phyloP scores from a whole-genome alignment of 2,113 vertebrate species.

The Callocephalon fimbriatum region DNA sequence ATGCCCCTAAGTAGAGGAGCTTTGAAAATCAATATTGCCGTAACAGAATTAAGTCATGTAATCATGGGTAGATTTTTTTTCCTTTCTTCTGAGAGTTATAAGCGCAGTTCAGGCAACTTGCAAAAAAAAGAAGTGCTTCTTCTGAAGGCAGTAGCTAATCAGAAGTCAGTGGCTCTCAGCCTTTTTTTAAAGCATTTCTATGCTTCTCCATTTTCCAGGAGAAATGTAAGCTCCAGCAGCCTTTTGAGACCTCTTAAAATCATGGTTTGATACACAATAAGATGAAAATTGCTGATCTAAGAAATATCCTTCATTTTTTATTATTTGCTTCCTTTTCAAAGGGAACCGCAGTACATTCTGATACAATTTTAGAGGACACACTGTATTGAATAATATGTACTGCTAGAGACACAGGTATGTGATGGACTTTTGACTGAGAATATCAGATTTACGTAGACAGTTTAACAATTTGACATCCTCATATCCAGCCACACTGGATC shows the following conservation, averaged over 20 bases:
- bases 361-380: not conserved
- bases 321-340: not conserved
- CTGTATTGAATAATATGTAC: not conserved
- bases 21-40: not conserved
- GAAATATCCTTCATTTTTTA: not conserved
- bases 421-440: not conserved
- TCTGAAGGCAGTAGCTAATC: not conserved
- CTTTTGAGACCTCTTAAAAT: not conserved
- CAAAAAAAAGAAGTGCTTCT: not conserved
- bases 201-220: not conserved
- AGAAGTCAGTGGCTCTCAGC: not conserved
- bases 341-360: not conserved
- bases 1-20: not conserved
- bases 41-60: not conserved
- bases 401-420: not conserved
- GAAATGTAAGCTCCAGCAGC: not conserved
- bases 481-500: not conserved
- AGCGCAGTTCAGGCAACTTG: not conserved
- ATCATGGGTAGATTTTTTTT: not conserved
- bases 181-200: not conserved
- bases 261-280: accelerated
- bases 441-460: not conserved
- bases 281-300: not conserved
- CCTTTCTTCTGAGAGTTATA: not conserved
- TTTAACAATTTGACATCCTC: not conserved